Base-by-base conservation (phyloP, 2,797 vertebrate species). In the Australoheros facetus region DNA sequence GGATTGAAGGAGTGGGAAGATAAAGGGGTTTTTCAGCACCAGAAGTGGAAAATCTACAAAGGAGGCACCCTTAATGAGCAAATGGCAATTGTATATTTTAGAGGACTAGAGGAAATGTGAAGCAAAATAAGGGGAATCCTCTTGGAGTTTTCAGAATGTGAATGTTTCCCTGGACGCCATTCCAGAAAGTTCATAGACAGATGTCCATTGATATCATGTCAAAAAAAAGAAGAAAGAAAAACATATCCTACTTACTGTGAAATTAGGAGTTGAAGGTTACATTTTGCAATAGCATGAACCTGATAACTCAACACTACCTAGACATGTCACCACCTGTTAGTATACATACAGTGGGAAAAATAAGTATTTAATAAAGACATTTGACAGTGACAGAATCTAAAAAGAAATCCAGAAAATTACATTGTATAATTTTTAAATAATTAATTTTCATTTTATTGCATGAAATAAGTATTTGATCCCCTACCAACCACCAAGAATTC, bases 11-110 rank as follows among this genome's bases (percentile, higher is more conserved):
- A 54, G n/a, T 54, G 19, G 26, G 34, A 80, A 85, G 62, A 53
- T 75, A 57, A 75, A 84, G 79, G 75, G 75, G 80, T 91, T 93
- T 90, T 91, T 87, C 79, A 77, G 80, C 72, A 84, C 84, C 77
- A 90, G 78, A 91, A 88, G 85, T 90, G 92, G 93, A 95, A 94
- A 94, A 81, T 88, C 86, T 84, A 87, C 88, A 78, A 78, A 79
- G 85, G 91, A 90, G 89, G 81, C 77, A 84, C 88, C 88, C 79
- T 60, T 88, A 86, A 90, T 85, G 71, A 87, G 79, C 66, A 80
- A 81, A 74, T 81, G 79, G 54, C 39, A 70, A 81, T 86, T 91
- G 74, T 80, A 75, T 82, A 79, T 86, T 88, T 85, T 75, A 74
- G 79, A 77, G 81, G 69, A 21, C 71, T 77, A 74, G 74, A 87